Evolutionary conservation across 2,888 invertebrate genomes (phyloP).

Genomic region (Pristionchus entomophagus): DNA sequence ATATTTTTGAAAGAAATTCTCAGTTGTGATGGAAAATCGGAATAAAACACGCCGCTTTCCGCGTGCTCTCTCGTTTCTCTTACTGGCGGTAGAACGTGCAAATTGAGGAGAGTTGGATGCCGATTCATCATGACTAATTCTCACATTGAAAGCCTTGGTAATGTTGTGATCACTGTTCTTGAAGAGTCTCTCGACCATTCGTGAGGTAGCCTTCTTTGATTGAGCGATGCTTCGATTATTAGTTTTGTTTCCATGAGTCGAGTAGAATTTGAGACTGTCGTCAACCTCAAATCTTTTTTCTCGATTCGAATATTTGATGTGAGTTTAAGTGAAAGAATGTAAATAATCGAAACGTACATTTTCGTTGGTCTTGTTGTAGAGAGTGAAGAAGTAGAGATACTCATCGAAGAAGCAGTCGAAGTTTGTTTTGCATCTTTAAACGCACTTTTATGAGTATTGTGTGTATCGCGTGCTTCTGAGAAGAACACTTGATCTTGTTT

Average conservation of each 20-base stretch:
- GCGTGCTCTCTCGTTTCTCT: too few relatives aligned
- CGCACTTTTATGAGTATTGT: not conserved
- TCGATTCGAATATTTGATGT: not conserved
- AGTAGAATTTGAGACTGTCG: constrained; percentile 6
- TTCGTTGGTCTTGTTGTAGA: not conserved
- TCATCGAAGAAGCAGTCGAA: constrained; percentile 39
- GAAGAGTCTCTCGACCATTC: not conserved
- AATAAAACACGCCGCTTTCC: not conserved
- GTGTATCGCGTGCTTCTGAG: not conserved
- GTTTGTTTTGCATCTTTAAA: not conserved
- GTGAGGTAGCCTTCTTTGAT: not conserved
- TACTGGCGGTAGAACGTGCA: too few relatives aligned
- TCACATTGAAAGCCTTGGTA: constrained; percentile 1
- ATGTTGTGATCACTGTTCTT: constrained; percentile 3
- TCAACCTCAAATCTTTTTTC: not conserved
- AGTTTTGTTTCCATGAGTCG: constrained; percentile 22
- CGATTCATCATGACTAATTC: too few relatives aligned
- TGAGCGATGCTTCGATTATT: not conserved
- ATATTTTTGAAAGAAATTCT: too few relatives aligned
- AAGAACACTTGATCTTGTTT: not conserved
- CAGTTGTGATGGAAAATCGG: not conserved
- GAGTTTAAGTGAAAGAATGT: too few relatives aligned
- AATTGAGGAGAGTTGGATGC: too few relatives aligned
- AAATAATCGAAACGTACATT: constrained; percentile 18
- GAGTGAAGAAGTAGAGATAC: constrained; percentile 19